phyloP scores from a whole-genome alignment of 2,888 invertebrate species.

The Didymodactylos carnosus region DNA sequence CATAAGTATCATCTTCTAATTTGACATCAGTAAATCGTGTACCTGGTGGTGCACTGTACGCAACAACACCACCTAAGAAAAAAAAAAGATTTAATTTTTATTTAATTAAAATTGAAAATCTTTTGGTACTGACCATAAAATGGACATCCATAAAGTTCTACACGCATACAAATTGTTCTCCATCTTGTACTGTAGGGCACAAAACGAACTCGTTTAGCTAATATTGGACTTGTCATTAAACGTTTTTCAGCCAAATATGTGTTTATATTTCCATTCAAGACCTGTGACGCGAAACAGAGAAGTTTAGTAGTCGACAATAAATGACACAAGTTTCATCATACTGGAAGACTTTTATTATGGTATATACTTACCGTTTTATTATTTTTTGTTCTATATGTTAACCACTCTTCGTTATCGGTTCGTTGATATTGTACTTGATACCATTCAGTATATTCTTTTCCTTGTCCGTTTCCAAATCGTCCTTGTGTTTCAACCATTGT shows the following conservation, averaged over 20 bases:
- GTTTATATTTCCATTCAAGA: conserved; percentile 61
- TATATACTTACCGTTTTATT: background rate
- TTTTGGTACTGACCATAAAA: conserved; percentile 54
- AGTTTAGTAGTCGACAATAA: no score
- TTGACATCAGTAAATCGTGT: no score
- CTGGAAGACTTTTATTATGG: background rate
- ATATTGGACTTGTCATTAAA: conserved; percentile 53
- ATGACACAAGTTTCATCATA: no score
- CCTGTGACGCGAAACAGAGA: conserved; percentile 43
- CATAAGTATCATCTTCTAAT: background rate
- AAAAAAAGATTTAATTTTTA: background rate
- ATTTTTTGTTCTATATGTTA: background rate
- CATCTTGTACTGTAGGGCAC: conserved; percentile 57
- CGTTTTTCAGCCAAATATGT: conserved; percentile 61
- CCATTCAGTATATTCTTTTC: conserved; percentile 64
- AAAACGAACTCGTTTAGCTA: conserved; percentile 63
- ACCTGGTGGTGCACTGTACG: background rate
- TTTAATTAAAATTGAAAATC: background rate
- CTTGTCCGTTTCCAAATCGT: conserved; percentile 69
- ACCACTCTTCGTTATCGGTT: background rate
- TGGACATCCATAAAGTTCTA: conserved; percentile 67
- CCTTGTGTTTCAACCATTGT: conserved; percentile 72
- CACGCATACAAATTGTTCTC: conserved; percentile 64
- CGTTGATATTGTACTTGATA: conserved; percentile 54
- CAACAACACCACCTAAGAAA: background rate